A percentile compares a stretch with the other conserved stretches of the same genome.
These are phyloP conservation scores for Thalassarche chlororhynchos DNA, from an alignment of 2,113 vertebrate genomes.

Conservation along the genomic window DNA sequence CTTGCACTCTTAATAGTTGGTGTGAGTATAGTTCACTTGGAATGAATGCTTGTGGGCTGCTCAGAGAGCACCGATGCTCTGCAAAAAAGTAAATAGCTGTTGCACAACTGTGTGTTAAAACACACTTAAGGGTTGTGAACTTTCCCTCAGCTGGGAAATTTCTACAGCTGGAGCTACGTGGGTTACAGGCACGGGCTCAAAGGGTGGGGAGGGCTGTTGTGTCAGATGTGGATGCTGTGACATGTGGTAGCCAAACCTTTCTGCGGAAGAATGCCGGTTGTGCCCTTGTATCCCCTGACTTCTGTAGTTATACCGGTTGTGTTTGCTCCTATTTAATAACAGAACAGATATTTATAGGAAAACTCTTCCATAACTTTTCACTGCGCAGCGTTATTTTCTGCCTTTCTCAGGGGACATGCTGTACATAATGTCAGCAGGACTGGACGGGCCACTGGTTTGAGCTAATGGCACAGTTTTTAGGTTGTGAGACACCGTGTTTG, in stretches of 20 bases:
- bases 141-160: not conserved
- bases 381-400: not conserved
- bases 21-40: not conserved
- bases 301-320: not conserved
- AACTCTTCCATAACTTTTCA: not conserved
- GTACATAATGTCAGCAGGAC: not conserved
- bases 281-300: not conserved
- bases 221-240: not conserved
- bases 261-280: not conserved
- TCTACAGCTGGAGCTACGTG: accelerated
- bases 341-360: not conserved
- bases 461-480: not conserved
- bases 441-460: not conserved
- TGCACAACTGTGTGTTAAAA: not conserved
- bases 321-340: not conserved
- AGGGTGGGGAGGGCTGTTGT: not conserved
- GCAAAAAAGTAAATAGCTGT: not conserved
- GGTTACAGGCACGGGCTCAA: not conserved
- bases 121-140: not conserved
- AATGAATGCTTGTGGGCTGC: not conserved
- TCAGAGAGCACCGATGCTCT: not conserved
- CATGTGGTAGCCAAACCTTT: not conserved
- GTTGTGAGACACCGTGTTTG: not conserved
- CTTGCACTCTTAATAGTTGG: not conserved
- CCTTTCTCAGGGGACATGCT: not conserved